These are phyloP conservation scores for Drosophila ananassae DNA, from an alignment of 1,140 invertebrate species.

Conservation along the genomic window DNA sequence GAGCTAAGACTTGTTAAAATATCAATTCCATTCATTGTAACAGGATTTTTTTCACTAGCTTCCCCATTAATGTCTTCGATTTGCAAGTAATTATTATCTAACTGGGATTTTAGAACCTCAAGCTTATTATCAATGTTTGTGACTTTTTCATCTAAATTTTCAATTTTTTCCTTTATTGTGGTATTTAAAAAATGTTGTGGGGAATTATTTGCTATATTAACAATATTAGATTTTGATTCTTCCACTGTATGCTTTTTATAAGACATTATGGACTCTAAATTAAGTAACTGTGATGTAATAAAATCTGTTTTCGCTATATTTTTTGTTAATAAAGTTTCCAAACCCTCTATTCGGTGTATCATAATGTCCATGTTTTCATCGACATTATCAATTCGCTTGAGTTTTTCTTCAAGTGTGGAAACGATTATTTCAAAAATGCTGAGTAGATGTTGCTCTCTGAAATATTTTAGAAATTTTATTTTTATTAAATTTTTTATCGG, in stretches of 20 bases:
- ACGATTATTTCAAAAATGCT: slow-evolving; percentile 95
- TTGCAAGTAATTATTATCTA: slow-evolving; percentile 91
- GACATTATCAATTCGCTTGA: slow-evolving; percentile 93
- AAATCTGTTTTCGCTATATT: slow-evolving; percentile 93
- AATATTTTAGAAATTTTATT: slow-evolving; percentile 74
- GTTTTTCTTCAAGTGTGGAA: slow-evolving; percentile 93
- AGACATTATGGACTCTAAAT: slow-evolving; percentile 89
- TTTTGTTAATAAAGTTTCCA: slow-evolving; percentile 91
- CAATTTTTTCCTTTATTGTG: slow-evolving; percentile 86
- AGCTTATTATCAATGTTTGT: slow-evolving; percentile 92
- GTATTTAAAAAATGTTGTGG: slow-evolving; percentile 46
- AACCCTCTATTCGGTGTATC: slow-evolving; percentile 91
- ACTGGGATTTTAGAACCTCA: slow-evolving; percentile 90
- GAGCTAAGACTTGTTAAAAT: slow-evolving; percentile 91
- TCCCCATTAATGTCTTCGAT: slow-evolving; percentile 92
- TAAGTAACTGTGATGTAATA: slow-evolving; percentile 90
- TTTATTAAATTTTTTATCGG: no score
- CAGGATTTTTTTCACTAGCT: slow-evolving; percentile 92
- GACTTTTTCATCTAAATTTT: slow-evolving; percentile 91
- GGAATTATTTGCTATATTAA: slow-evolving; percentile 19
- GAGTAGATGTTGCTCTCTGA: slow-evolving; percentile 94
- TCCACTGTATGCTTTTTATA: slow-evolving; percentile 79
- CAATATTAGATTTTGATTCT: slow-evolving; percentile 16
- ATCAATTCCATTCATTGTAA: slow-evolving; percentile 91
- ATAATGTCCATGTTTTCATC: slow-evolving; percentile 93